phyloP scores from a whole-genome alignment of 2,113 vertebrate genomes.

The Mohoua ochrocephala region DNA sequence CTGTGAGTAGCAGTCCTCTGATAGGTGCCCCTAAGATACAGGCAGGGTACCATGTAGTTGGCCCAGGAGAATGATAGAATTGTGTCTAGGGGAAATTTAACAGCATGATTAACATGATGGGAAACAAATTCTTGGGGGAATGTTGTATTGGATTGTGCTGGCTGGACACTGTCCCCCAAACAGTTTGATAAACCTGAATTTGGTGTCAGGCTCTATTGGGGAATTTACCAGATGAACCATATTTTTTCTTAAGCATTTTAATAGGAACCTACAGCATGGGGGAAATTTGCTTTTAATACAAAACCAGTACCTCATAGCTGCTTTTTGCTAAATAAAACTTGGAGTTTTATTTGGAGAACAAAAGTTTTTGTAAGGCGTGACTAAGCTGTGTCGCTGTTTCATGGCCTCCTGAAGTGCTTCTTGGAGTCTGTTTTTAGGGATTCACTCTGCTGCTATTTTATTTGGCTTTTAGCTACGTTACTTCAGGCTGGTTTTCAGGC shows the following conservation, averaged over 20 bases:
- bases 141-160: background rate
- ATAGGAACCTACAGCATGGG: background rate
- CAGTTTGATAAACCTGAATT: background rate
- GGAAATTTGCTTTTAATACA: background rate
- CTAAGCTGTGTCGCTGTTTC: background rate
- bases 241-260: background rate
- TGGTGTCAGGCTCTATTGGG: background rate
- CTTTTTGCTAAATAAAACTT: background rate
- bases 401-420: background rate
- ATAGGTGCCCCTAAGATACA: background rate
- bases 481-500: constrained; percentile 19
- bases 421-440: background rate
- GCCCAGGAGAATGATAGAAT: background rate
- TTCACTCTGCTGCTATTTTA: background rate
- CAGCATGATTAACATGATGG: background rate
- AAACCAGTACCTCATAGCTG: background rate
- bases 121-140: background rate
- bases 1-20: background rate
- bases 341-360: background rate
- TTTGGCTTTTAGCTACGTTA: background rate
- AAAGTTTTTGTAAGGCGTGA: background rate
- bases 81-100: background rate
- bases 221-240: background rate
- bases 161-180: background rate
- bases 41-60: background rate